phyloP scores from a whole-genome alignment of 2,113 vertebrate species.

The Pterocles gutturalis region DNA sequence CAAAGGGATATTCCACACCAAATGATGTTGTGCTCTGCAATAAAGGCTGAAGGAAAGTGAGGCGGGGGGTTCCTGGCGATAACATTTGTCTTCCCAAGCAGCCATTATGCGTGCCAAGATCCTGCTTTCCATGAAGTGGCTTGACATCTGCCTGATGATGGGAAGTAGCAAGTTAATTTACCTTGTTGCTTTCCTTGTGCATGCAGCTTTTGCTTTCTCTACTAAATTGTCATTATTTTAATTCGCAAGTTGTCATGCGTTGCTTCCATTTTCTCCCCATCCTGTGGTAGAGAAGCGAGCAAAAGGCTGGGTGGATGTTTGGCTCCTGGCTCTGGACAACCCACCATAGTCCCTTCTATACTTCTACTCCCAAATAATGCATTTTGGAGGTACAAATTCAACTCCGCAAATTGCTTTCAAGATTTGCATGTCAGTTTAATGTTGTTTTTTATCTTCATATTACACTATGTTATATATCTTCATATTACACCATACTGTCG shows the following conservation, averaged over 20 bases:
- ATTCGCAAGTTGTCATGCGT: background rate
- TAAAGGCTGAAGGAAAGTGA: background rate
- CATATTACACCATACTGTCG: too few relatives aligned
- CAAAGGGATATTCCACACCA: background rate
- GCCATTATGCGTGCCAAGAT: background rate
- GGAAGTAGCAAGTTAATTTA: background rate
- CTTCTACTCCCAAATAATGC: background rate
- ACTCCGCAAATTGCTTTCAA: background rate
- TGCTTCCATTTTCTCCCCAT: background rate
- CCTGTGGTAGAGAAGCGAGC: background rate
- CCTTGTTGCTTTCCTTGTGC: background rate
- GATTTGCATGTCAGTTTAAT: background rate
- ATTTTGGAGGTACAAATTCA: background rate
- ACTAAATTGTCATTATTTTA: background rate
- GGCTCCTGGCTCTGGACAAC: background rate
- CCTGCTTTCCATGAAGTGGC: background rate
- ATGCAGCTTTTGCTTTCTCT: background rate
- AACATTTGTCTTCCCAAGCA: background rate
- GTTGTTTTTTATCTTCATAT: background rate
- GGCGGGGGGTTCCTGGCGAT: background rate
- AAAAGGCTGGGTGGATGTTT: background rate
- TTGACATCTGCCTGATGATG: background rate
- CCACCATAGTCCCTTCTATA: background rate
- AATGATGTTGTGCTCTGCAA: background rate
- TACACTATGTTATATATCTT: too few relatives aligned